A percentile compares a stretch with the other conserved stretches of the same genome.
These are phyloP conservation scores for Microplitis manilae DNA, from an alignment of 2,888 invertebrate genomes.

Conservation along the genomic window DNA sequence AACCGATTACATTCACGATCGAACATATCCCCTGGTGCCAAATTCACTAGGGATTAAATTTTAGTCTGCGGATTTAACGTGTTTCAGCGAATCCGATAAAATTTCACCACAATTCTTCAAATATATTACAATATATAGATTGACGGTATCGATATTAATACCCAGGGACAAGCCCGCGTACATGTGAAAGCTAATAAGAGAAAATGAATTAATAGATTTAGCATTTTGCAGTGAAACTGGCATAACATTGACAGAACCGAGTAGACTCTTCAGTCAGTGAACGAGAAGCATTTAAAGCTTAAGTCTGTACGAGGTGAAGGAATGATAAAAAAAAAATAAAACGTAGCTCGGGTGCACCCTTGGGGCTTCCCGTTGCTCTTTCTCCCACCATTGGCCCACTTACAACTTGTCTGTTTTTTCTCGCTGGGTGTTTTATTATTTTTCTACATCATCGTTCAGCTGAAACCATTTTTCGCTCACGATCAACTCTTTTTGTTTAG, in stretches of 20 bases:
- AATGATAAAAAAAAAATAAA: constrained; percentile 41
- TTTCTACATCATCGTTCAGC: background rate
- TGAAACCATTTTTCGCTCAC: background rate
- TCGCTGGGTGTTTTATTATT: constrained; percentile 34
- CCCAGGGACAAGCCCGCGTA: no score
- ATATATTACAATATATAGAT: background rate
- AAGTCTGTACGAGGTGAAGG: constrained; percentile 14
- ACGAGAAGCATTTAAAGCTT: constrained; percentile 35
- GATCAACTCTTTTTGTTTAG: background rate
- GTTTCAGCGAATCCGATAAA: background rate
- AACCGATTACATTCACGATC: constrained; percentile 18
- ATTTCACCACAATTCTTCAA: background rate
- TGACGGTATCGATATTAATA: background rate
- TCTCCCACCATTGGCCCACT: constrained; percentile 68
- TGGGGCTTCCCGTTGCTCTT: constrained; percentile 67
- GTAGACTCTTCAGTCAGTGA: background rate
- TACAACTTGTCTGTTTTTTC: constrained; percentile 58
- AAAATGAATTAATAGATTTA: background rate
- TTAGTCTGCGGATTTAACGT: constrained; percentile 12
- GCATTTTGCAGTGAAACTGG: background rate
- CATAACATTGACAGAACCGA: background rate
- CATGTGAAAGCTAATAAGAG: background rate
- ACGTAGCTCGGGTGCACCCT: constrained; percentile 56
- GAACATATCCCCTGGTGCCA: constrained; percentile 13
- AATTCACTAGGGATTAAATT: constrained; percentile 12